Evolutionary conservation across 2,888 invertebrate species (phyloP), one percentile per base, ranked within the genome.

Genomic region (Anoplius nigerrimus): DNA sequence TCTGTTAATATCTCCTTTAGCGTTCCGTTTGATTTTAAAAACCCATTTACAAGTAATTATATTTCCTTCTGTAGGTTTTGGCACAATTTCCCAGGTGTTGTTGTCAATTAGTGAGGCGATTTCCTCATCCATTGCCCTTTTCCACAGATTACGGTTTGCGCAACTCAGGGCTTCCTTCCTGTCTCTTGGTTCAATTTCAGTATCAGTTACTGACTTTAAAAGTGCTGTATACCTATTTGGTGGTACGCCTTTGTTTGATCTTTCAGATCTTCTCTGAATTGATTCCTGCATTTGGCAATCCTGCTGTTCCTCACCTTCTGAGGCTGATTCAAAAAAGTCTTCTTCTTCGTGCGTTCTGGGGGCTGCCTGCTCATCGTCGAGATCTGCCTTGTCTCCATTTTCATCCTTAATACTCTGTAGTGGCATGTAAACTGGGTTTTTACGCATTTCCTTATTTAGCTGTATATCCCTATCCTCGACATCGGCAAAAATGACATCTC

Each of bases 401-500:
- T 6, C 6, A 24, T 24, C 24, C 24, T 24, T 6, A 24, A 6
- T 4, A 24, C 3, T 4, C 6, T 24, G 24, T 24, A 24, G 2
- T 24, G 24, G 24, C 24, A 24, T 34, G 11, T 11, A 34, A 3
- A 34, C 34, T 34, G 34, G 6, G 6, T 6, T 6, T 13, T 8
- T 6, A 13, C 11, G 11, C 24, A 6, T 34, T 34, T 34, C 1
- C 11, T 13, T 34, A 34, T 24, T 24, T 24, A 6, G 2, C 3
- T 24, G 2, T 24, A 24, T 24, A 6, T 2, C 6, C 24, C 24
- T 6, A 24, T 24, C 24, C 24, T 11, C 34, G 8, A 6, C 34
- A 11, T 2, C 51, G 4, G 48, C 13, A 21, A 67, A 62, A 11
- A 6, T 57, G 4, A 66, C 57, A 46, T 66, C 66, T 22, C 62